Base-by-base conservation (phyloP, 2,888 invertebrate genomes). In the Ectropis crepuscularia region DNA sequence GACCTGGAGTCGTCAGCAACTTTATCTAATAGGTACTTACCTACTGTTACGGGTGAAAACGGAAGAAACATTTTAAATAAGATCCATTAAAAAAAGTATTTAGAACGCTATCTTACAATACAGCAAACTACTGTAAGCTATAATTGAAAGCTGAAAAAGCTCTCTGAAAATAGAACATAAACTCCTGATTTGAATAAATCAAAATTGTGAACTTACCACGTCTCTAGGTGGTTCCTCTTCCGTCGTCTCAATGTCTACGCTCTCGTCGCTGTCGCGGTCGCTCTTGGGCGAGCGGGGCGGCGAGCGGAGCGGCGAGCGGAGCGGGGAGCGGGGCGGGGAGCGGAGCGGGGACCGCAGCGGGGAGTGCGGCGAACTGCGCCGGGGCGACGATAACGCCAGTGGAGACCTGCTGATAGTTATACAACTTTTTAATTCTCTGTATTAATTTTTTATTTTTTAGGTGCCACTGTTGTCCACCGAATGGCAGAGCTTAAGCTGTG, bases 191-290 rank as follows among this genome's bases (percentile, higher is more conserved):
- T 6, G 6, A 12, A 11, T 12, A 37, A 39, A 47, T 39, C 5
- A 16, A 46, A 46, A 28, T 39, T 12, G 2, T 6, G n/a, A 45
- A 51, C 90, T 88, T 67, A 91, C 91, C 82, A 86, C 74, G 63
- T 90, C 85, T 63, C 85, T 83, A 0, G 80, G 81, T 48, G 85
- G 88, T 66, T 96, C 96, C 72, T 97, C 97, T 77, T 96, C 97
- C 0, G 97, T 97, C 8, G 97, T 97, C 83, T 97, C 97, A 71
- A 97, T 97, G 79, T 97, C 97, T 9, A 97, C 97, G 72, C 95
- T 95, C 82, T 96, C 97, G 75, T 97, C 96, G 66, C 96, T 96
- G 74, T 96, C 96, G 9, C 95, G 93, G 61, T 95, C 95, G 66
- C 94, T 94, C 70, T 84, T 89, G 2, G 83, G 75, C 70, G 86